Evolutionary conservation across 2,113 vertebrate species (phyloP), one percentile per base, ranked within the genome.

Genomic region (Lamprologus sp.): DNA sequence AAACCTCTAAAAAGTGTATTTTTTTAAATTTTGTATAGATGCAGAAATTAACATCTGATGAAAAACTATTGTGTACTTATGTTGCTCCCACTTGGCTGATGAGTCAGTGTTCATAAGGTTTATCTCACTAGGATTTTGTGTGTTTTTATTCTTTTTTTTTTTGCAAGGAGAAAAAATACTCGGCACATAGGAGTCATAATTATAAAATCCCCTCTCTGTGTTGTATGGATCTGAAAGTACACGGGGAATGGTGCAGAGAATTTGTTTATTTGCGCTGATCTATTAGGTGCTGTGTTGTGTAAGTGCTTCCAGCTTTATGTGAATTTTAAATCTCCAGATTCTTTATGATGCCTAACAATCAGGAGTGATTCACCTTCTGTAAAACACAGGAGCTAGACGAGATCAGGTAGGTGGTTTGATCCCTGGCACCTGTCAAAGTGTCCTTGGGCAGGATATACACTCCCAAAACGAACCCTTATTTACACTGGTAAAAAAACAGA

Each of bases 231-330:
- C 53, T 86, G 82, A 82, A 31, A 33, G 31, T 15, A 73, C 82
- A 19, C 2, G 2, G 14, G 15, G 45, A 35, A 35, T 23, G 45
- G 37, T 51, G 21, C 35, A 82, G 42, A 86, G 19, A 86, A 91
- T 88, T 91, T 88, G 82, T 89, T 82, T 83, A 73, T 87, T 68
- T 53, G 35, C n/a, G 86, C 92, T 15, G 47, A 93, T 92, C 84
- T 60, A 7, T 15, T 31, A 82, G 42, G 77, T 14, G 5, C n/a
- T 51, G 87, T 90, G 89, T 91, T 28, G 2, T 84, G 68, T n/a
- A 19, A 79, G 21, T 9, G 42, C 55, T 75, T 77, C 19, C 17
- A 81, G 83, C 40, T 56, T 91, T 12, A 19, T 40, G 73, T 88
- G 56, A 23, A 15, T 35, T 37, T 23, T 81, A 51, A 83, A 89